These are phyloP conservation scores for Deroplatys truncata DNA, from an alignment of 2,888 invertebrate species.

Conservation along the genomic window DNA sequence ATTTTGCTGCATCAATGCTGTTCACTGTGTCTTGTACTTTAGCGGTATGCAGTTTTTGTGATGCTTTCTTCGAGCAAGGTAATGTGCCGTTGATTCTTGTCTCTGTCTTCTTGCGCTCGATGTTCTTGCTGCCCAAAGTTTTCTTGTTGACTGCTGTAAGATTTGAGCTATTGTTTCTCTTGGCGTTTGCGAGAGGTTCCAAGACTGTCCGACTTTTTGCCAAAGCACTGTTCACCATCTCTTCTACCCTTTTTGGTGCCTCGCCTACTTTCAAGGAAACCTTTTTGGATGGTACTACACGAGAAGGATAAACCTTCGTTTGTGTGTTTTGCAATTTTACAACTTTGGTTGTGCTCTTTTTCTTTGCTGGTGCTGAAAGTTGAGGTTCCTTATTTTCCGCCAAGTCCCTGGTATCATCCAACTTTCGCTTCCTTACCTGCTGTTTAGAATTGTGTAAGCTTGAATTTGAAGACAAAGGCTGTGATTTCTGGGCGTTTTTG, in stretches of 20 bases:
- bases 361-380: neutral
- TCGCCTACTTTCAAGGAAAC: neutral
- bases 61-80: neutral
- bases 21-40: neutral
- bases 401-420: conserved; percentile 14
- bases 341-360: neutral
- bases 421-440: conserved; percentile 23
- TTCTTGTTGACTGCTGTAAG: neutral
- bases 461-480: conserved; percentile 24
- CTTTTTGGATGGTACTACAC: conserved; percentile 2
- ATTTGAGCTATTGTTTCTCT: neutral
- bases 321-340: conserved; percentile 13
- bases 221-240: neutral
- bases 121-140: neutral
- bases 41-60: neutral
- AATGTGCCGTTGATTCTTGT: neutral
- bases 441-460: conserved; percentile 15
- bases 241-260: neutral
- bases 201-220: neutral
- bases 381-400: conserved; percentile 25
- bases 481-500: conserved; percentile 9
- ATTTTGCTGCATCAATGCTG: neutral
- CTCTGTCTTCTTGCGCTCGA: neutral
- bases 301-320: conserved; percentile 21
- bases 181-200: neutral